Conservation (phyloP, 2,888 invertebrate species). For the Lamellibrachia satsuma region DNA sequence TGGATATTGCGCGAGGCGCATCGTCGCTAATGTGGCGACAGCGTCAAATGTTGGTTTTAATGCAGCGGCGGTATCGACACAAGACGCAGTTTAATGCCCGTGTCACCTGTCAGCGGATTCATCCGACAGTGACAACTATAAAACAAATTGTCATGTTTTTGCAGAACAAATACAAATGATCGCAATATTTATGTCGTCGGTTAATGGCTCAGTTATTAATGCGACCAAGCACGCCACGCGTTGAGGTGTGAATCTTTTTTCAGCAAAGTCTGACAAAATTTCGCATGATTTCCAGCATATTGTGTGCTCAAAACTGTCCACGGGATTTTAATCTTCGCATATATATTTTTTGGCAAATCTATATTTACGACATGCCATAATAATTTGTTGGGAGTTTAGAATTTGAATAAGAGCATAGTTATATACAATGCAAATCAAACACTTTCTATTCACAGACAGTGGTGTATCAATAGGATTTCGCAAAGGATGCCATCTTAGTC, state of each 20-base stretch:
- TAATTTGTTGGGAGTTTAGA: too few species aligned
- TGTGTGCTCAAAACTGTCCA: not conserved
- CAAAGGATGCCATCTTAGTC: too few species aligned
- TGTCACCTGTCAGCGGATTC: not conserved
- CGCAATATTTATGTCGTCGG: too few species aligned
- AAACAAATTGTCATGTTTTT: not conserved
- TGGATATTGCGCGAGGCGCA: not conserved
- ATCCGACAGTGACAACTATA: not conserved
- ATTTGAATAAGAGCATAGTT: too few species aligned
- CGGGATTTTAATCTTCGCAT: not conserved
- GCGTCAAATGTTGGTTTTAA: not conserved
- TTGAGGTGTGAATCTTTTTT: not conserved
- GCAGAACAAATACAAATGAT: not conserved
- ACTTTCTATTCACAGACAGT: too few species aligned
- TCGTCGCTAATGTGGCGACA: not conserved
- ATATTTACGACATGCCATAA: too few species aligned
- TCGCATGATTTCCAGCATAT: not conserved
- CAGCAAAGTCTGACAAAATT: not conserved
- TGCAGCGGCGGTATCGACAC: not conserved
- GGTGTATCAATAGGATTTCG: too few species aligned
- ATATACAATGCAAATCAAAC: too few species aligned
- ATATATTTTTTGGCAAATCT: too few species aligned
- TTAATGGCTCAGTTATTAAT: not conserved
- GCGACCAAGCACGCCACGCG: not conserved
- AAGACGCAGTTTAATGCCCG: conserved; percentile 8